A percentile compares a stretch with the other conserved stretches of the same genome.
Conservation (phyloP, 1,140 invertebrate species). For the Lepidurus apus region DNA sequence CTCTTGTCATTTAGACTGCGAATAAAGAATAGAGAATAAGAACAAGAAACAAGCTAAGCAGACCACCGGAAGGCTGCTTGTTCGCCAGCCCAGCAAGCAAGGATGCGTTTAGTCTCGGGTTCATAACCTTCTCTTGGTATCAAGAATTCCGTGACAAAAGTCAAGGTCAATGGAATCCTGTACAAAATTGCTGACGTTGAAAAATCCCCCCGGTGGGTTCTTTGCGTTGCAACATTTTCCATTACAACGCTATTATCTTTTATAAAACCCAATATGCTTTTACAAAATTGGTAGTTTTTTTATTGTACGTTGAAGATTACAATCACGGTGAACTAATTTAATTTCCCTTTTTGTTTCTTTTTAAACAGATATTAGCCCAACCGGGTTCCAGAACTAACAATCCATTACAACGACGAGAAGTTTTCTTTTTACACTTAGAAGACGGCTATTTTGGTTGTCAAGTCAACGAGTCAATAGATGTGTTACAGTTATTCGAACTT, state of each 20-base stretch:
- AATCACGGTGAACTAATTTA: not conserved
- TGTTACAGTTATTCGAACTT: slow-evolving; percentile 88
- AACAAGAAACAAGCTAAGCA: not conserved
- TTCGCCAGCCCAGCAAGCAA: not conserved
- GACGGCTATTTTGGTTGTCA: slow-evolving; percentile 96
- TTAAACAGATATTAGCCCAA: not conserved
- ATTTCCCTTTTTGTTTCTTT: not conserved
- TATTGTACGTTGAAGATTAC: not conserved
- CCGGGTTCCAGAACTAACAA: not conserved
- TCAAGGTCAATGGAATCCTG: not conserved
- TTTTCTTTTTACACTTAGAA: slow-evolving; percentile 93
- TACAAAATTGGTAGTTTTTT: not conserved
- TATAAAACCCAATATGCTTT: too few species aligned
- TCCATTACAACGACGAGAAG: slow-evolving; percentile 65
- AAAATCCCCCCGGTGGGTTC: too few species aligned
- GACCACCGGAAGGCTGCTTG: slow-evolving; percentile 5
- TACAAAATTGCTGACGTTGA: too few species aligned
- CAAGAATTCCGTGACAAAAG: not conserved
- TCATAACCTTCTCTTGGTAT: not conserved
- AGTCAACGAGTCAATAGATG: slow-evolving; percentile 89
- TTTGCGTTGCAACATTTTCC: too few species aligned
- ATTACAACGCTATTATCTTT: too few species aligned
- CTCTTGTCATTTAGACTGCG: too few species aligned
- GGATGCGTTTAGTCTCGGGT: not conserved
- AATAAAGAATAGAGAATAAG: too few species aligned